phyloP scores from a whole-genome alignment of 2,888 invertebrate species.

The Cinara cedri region DNA sequence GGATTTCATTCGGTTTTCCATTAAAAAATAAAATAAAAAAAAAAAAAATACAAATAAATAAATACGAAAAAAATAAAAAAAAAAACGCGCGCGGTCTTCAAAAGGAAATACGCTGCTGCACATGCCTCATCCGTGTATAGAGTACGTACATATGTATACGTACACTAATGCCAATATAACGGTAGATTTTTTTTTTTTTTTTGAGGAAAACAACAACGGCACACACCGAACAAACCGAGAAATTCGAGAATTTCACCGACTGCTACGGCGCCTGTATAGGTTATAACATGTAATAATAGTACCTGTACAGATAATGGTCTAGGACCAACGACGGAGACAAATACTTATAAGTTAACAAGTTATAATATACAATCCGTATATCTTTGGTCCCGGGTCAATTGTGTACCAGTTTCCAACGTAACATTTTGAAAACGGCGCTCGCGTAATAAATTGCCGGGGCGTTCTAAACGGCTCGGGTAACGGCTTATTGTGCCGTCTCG shows the following conservation, averaged over 20 bases:
- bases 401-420: no score
- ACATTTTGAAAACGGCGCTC: no score
- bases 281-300: no score
- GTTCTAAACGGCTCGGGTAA: no score
- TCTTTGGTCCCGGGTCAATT: no score
- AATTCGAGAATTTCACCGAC: constrained; percentile 42
- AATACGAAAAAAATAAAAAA: neutral
- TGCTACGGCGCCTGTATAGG: no score
- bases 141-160: neutral
- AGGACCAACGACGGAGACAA: no score
- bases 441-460: no score
- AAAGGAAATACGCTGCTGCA: constrained; percentile 43
- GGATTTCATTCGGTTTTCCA: constrained; percentile 47
- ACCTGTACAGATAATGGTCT: no score
- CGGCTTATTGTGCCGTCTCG: no score
- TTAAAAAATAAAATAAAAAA: constrained; percentile 48
- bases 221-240: constrained; percentile 35
- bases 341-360: no score
- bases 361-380: no score
- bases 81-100: constrained; percentile 29
- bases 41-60: neutral
- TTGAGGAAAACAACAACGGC: neutral
- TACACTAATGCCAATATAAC: constrained; percentile 47
- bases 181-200: constrained; percentile 40
- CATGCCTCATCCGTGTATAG: neutral